These are phyloP conservation scores for Apomyelois bistriatella DNA, from an alignment of 2,888 invertebrate genomes.

Conservation along the genomic window DNA sequence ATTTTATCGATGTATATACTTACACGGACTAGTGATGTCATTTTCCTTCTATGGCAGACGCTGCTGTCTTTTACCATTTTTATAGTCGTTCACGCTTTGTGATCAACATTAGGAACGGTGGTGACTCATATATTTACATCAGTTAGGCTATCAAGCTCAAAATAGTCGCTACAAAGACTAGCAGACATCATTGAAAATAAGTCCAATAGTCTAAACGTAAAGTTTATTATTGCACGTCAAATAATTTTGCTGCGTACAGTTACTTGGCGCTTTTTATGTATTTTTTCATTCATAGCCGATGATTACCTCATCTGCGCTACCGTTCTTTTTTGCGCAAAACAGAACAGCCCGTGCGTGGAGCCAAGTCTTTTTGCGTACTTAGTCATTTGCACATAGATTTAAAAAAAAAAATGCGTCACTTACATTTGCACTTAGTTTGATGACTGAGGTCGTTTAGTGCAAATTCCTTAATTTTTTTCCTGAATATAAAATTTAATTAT, in stretches of 20 bases:
- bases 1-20: too few relatives aligned
- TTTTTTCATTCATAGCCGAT: slow-evolving; percentile 59
- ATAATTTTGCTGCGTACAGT: slow-evolving; percentile 32
- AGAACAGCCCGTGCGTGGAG: slow-evolving; percentile 9
- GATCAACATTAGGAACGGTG: slow-evolving; percentile 44
- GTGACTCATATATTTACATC: slow-evolving; percentile 52
- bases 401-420: too few relatives aligned
- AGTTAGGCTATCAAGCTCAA: slow-evolving; percentile 35
- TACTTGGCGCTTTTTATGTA: slow-evolving; percentile 39
- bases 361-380: slow-evolving; percentile 32
- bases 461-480: too few relatives aligned
- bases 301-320: slow-evolving; percentile 61
- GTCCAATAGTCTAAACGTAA: not conserved
- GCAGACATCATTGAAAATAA: not conserved
- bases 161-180: not conserved
- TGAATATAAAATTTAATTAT: too few relatives aligned
- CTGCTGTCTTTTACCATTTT: not conserved
- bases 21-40: not conserved
- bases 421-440: too few relatives aligned
- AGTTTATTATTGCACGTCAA: slow-evolving; percentile 20
- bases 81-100: slow-evolving; percentile 40
- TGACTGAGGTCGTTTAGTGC: too few relatives aligned
- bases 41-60: not conserved
- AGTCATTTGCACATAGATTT: slow-evolving; percentile 36
- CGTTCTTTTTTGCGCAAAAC: slow-evolving; percentile 41